These are phyloP conservation scores for Drosophila ohnishii DNA, from an alignment of 1,140 invertebrate species.

Conservation along the genomic window DNA sequence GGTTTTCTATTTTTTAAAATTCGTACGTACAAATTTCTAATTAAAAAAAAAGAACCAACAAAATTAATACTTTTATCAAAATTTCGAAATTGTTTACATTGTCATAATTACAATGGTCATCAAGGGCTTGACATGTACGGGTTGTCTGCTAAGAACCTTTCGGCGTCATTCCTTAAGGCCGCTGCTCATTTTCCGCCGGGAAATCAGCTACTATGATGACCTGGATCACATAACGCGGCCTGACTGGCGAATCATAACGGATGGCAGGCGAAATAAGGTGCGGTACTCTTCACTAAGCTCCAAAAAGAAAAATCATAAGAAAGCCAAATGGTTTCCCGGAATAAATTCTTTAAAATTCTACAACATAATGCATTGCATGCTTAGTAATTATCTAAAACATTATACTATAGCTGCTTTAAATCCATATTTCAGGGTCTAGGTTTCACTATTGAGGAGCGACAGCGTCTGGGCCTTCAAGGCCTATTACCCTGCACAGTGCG, in stretches of 20 bases:
- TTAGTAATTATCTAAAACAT: not conserved
- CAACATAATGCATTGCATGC: not conserved
- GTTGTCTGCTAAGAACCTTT: not conserved
- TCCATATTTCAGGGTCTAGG: slow-evolving; percentile 38
- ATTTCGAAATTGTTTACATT: not conserved
- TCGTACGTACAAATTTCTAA: not conserved
- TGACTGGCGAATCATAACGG: not conserved
- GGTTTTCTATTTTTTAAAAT: not conserved
- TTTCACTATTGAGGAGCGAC: slow-evolving; percentile 48
- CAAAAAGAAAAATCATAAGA: not conserved
- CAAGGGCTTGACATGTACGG: not conserved
- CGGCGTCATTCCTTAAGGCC: not conserved
- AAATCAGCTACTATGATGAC: slow-evolving; percentile 7
- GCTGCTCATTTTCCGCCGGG: not conserved
- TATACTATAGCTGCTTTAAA: not conserved
- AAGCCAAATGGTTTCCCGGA: not conserved
- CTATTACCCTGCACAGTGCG: slow-evolving; percentile 92
- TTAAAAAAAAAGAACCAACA: not conserved
- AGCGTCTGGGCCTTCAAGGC: slow-evolving; percentile 87
- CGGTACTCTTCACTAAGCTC: not conserved
- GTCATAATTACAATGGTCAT: not conserved
- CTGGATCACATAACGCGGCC: slow-evolving; percentile 5
- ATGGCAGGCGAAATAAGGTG: slow-evolving; percentile 23
- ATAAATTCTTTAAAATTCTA: not conserved
- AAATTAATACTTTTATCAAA: not conserved